Percentiles rank a stretch among this genome's conserved stretches.
Evolutionary conservation across 2,888 invertebrate genomes (phyloP).

Genomic region (Lamellibrachia columna): DNA sequence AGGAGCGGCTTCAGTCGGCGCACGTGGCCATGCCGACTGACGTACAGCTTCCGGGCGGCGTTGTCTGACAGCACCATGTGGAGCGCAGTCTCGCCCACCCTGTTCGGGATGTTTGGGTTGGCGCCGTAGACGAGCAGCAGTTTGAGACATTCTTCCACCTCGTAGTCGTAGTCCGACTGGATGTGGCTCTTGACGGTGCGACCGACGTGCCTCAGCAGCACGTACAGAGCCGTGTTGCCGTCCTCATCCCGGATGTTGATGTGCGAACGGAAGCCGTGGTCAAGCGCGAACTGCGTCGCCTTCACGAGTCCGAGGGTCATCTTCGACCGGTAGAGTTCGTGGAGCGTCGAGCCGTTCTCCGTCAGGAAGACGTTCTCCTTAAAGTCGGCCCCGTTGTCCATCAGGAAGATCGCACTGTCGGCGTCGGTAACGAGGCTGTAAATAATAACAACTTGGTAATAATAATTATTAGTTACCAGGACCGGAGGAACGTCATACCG

Average conservation of each 20-base stretch:
- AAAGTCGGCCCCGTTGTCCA: constrained; percentile 73
- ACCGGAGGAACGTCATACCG: no score
- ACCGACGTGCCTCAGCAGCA: constrained; percentile 43
- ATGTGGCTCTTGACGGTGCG: constrained; percentile 41
- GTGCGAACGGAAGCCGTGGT: constrained; percentile 76
- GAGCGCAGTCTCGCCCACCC: constrained; percentile 78
- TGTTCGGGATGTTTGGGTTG: constrained; percentile 56
- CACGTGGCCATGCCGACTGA: constrained; percentile 43
- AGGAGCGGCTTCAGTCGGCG: constrained; percentile 43
- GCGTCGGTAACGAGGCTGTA: constrained; percentile 73
- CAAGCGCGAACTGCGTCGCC: constrained; percentile 76
- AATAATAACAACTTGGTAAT: neutral
- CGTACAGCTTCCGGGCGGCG: constrained; percentile 40
- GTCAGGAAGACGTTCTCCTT: constrained; percentile 43
- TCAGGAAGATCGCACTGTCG: constrained; percentile 72
- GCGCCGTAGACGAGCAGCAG: constrained; percentile 60
- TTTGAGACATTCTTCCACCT: constrained; percentile 56
- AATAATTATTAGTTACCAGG: neutral
- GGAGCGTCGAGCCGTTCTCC: constrained; percentile 53
- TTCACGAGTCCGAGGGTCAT: constrained; percentile 71
- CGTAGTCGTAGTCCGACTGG: constrained; percentile 50
- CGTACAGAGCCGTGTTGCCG: constrained; percentile 76
- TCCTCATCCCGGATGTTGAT: constrained; percentile 79
- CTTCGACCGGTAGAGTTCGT: constrained; percentile 67
- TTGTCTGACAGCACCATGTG: constrained; percentile 62